Base-by-base conservation (phyloP, 1,140 invertebrate genomes). In the Steinernema khuongi region DNA sequence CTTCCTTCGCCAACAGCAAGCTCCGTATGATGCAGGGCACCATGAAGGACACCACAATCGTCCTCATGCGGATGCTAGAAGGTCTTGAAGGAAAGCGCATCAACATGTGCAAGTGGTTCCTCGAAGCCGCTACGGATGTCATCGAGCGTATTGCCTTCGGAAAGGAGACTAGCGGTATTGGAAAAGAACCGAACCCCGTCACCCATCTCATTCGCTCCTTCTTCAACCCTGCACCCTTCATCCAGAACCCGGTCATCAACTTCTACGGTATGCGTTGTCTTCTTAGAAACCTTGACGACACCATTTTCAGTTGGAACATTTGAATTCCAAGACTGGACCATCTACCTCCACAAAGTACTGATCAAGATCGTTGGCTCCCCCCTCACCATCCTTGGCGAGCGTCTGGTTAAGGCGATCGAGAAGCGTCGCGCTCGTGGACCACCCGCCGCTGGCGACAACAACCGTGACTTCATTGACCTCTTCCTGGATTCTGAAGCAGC, bases 261-360 rank as follows among this genome's bases (percentile, higher is more conserved):
- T 70, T 70, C 28, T 70, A 70, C 28, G 68, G 68, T 70, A 33
- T 31, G 68, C n/a, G 19, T 30, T 1, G 1, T 19, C 1, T 44
- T 26, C 73, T 74, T 2, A 41, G 70, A 72, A 73, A 22, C 19
- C 18, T 22, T 74, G 1, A 29, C 7, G 0, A 19, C 11, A 31
- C 4, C 29, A 28, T n/a, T 73, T 33, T n/a, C 30, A 71, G 31
- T 71, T 26, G 44, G 72, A 14, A 50, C 44, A 1, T 71, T 32
- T 73, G 31, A 73, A 73, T 73, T 71, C 30, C n/a, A 30, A 74
- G 67, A 68, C 29, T 73, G 72, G 72, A 73, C 33, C n/a, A 71
- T 70, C n/a, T 70, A 70, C 33, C 31, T 70, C 28, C 68, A 70
- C 68, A 70, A 70, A 28, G 28, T 70, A 1, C 68, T 70, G 2